Conservation (phyloP, 1,140 invertebrate species). For the Contarinia nasturtii region DNA sequence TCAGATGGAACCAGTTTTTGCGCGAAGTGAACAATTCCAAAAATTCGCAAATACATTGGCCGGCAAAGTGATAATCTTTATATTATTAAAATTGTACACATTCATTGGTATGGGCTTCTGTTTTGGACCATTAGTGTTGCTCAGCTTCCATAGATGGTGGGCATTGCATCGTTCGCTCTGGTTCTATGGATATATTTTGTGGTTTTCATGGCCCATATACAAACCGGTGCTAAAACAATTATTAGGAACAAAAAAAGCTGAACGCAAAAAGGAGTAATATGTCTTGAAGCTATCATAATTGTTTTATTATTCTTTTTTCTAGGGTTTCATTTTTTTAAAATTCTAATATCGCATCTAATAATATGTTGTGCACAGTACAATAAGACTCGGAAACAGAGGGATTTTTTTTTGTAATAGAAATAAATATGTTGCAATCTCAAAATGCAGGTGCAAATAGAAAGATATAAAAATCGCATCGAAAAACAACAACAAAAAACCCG, state of each 20-base stretch:
- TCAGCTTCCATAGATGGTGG: conserved; percentile 45
- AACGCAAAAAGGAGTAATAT: too few relatives aligned
- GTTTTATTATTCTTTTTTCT: too few relatives aligned
- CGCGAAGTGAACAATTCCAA: conserved; percentile 7
- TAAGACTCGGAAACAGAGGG: too few relatives aligned
- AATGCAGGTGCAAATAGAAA: too few relatives aligned
- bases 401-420: too few relatives aligned
- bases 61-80: conserved; percentile 27
- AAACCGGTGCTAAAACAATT: background rate
- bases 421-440: too few relatives aligned
- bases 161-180: conserved; percentile 36
- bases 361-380: too few relatives aligned
- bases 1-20: conserved; percentile 31
- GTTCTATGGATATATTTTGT: conserved; percentile 42
- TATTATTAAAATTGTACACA: conserved; percentile 54
- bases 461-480: too few relatives aligned
- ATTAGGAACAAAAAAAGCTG: background rate
- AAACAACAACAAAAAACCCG: too few relatives aligned
- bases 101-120: conserved; percentile 73
- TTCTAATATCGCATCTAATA: too few relatives aligned
- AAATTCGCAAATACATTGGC: conserved; percentile 26
- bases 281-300: too few relatives aligned
- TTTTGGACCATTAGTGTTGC: conserved; percentile 56
- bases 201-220: conserved; percentile 28
- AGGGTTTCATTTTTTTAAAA: too few relatives aligned